phyloP scores from a whole-genome alignment of 2,888 invertebrate genomes.

The Minunthozetes semirufus region DNA sequence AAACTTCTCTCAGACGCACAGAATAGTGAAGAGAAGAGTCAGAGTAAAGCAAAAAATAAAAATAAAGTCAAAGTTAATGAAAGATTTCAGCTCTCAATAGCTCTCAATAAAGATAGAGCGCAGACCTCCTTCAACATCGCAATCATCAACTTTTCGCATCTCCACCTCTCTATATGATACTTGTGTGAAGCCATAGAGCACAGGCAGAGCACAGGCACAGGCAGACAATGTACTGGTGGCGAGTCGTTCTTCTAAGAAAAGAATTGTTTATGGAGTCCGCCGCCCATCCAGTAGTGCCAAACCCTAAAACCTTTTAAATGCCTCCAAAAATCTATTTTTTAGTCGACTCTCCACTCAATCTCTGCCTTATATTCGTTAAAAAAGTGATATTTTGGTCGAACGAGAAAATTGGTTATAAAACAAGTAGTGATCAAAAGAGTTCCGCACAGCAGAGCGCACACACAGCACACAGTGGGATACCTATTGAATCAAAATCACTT shows the following conservation, averaged over 20 bases:
- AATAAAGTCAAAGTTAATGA: constrained; percentile 11
- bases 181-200: constrained; percentile 6
- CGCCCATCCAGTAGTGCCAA: constrained; percentile 30
- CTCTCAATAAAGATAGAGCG: constrained; percentile 17
- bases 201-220: background rate
- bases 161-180: constrained; percentile 1
- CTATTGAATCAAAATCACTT: constrained; percentile 29
- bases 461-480: constrained; percentile 7
- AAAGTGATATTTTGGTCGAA: constrained; percentile 14
- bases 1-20: background rate
- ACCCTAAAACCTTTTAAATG: constrained; percentile 27
- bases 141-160: constrained; percentile 25
- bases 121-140: constrained; percentile 26
- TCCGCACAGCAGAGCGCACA: constrained; percentile 17
- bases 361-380: background rate
- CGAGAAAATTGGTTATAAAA: constrained; percentile 11
- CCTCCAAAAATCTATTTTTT: background rate
- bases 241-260: background rate
- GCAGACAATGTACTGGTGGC: background rate
- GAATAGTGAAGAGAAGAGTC: background rate
- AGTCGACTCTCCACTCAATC: background rate
- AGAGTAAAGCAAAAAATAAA: too few relatives aligned
- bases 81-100: too few relatives aligned
- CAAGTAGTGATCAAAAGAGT: constrained; percentile 22
- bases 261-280: constrained; percentile 17